Percentiles rank a stretch among this genome's conserved stretches.
phyloP scores from a whole-genome alignment of 2,797 vertebrate genomes.

The Myotis vivesi region DNA sequence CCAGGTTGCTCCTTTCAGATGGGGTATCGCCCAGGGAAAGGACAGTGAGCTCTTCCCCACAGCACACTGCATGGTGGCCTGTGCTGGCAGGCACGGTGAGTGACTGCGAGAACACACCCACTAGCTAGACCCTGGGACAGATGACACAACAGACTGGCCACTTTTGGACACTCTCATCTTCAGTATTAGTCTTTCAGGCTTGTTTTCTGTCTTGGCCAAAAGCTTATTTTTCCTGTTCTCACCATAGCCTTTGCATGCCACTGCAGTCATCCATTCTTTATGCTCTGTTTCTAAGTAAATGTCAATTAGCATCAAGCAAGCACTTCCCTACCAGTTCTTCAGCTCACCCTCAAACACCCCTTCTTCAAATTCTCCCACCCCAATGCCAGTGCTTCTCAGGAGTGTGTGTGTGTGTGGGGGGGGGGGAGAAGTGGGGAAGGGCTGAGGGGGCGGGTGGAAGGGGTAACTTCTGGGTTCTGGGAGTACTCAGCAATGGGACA shows the following conservation, averaged over 20 bases:
- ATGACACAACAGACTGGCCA: background rate
- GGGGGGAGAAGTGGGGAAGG: background rate
- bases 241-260: background rate
- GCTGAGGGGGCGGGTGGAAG: too few relatives aligned
- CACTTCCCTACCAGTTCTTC: background rate
- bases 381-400: background rate
- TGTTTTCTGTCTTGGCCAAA: background rate
- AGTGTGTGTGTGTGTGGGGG: background rate
- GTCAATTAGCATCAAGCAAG: background rate
- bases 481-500: background rate
- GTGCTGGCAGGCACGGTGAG: background rate
- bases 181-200: background rate
- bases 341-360: background rate
- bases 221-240: background rate
- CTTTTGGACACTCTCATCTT: background rate
- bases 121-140: background rate
- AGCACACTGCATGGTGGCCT: background rate
- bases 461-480: background rate
- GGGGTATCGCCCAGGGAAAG: background rate
- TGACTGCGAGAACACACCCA: background rate
- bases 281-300: background rate
- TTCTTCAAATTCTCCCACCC: background rate
- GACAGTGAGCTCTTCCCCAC: background rate
- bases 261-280: background rate
- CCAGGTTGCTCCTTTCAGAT: background rate